phyloP scores from a whole-genome alignment of 2,888 invertebrate species.

The Pachydiplax longipennis region DNA sequence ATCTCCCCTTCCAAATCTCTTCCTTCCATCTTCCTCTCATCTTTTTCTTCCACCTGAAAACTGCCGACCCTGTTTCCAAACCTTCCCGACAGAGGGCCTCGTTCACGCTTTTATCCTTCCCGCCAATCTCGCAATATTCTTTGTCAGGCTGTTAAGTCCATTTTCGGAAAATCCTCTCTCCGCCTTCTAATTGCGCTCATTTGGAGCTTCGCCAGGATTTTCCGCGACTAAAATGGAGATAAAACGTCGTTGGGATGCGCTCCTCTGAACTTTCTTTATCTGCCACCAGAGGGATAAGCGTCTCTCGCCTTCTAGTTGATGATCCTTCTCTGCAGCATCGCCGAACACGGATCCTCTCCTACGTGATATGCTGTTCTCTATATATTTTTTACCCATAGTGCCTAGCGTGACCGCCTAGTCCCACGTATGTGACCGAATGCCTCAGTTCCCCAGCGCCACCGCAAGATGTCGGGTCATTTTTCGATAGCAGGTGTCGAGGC shows the following conservation, averaged over 20 bases:
- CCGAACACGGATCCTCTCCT: background rate
- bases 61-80: background rate
- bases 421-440: background rate
- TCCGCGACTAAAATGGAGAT: background rate
- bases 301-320: background rate
- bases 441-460: background rate
- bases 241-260: background rate
- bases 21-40: background rate
- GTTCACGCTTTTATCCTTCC: background rate
- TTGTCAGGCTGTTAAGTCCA: background rate
- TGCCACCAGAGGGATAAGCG: background rate
- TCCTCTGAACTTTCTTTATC: background rate
- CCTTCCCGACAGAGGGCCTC: background rate
- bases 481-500: background rate
- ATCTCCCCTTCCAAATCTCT: background rate
- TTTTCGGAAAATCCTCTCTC: background rate
- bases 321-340: background rate
- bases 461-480: background rate
- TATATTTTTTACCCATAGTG: background rate
- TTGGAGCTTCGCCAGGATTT: slow-evolving; percentile 17
- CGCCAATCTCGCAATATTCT: background rate
- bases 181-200: slow-evolving; percentile 22
- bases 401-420: background rate
- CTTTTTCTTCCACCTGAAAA: background rate
- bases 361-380: background rate